Evolutionary conservation across 2,888 invertebrate genomes (phyloP), one percentile per base, ranked within the genome.

Genomic region (Trachelus stipa): DNA sequence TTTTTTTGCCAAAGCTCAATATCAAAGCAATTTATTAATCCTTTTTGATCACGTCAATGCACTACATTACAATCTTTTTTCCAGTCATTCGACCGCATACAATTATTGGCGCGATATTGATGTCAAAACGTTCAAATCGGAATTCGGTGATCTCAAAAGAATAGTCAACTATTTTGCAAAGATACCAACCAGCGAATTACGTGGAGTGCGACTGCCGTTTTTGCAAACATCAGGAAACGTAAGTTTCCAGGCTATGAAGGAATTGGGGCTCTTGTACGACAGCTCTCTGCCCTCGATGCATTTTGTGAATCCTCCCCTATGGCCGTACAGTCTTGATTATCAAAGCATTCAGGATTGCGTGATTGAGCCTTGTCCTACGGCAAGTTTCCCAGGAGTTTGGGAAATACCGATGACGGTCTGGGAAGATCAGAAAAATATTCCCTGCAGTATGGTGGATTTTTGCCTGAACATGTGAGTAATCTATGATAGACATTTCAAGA

Each of bases 261-360:
- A 93, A 15, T 87, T 91, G 34, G 92, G 91, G 0, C 90, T 95
- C 4, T 79, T 86, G 1, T 96, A 95, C 87, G 96, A 96, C 85
- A 93, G 93, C 78, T 93, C 94, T 3, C 94, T 95, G 94, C 92
- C 94, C 0, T 93, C 94, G 0, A 88, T 90, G 33, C 83, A 83
- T 0, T 92, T 88, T 80, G 89, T 89, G 12, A 82, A 92, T 77
- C 92, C 93, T 37, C 93, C 93, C 31, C 87, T 94, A 1, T 96
- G 94, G 94, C 96, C 96, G 0, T 96, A 95, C 88, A 95, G 95
- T 1, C 88, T 95, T 77, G 94, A 96, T 85, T 94, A 93, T 83
- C 87, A 88, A 0, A 92, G 93, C 0, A 92, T 82, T 30, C 94
- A 95, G 87, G 93, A 94, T 79, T 95, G 95, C 79, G 85, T 90